Evolutionary conservation across 2,113 vertebrate genomes (phyloP), one percentile per base, ranked within the genome.

Genomic region (Crotalus helleri): DNA sequence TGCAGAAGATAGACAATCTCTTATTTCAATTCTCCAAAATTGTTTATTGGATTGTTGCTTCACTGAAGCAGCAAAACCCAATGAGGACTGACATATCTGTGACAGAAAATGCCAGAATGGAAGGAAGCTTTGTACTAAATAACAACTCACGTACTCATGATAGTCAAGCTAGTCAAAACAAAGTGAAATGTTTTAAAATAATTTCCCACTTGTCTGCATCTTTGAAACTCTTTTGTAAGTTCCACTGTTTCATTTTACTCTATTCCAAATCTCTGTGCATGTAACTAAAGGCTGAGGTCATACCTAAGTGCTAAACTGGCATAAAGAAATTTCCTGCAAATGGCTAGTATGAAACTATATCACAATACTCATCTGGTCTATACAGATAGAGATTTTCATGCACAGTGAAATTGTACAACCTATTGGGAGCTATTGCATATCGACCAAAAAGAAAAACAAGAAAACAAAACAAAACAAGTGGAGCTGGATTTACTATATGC

Each of bases 41-140:
- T 91, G 5, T 91, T 91, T 91, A 87, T 0, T 90, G 81, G 19
- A 85, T 55, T 0, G 24, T 23, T 64, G 81, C 57, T 93, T 1
- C 89, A 74, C 19, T 54, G 86, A 85, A 57, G 90, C 61, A 87
- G 15, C 6, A 51, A 7, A 44, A 92, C 55, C 92, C 93, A 33
- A 29, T 2, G 21, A 15, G 86, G 85, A 85, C 92, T 92, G 94
- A 95, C 91, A 92, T 23, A 57, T 88, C 91, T 88, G 58, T 94
- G 93, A 93, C 64, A 94, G 15, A 90, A 93, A 57, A 61, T 12
- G 53, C 57, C 89, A 55, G 87, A 54, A 91, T 26, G 61, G 29
- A 0, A 90, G 23, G 81, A 64, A 4, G 1, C 0, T 92, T 92
- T 92, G n/a, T 46, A 59, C 24, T 89, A 0, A 94, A n/a, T 90